Conservation (phyloP, 2,113 vertebrate species). For the Ctenodactylus gundi region DNA sequence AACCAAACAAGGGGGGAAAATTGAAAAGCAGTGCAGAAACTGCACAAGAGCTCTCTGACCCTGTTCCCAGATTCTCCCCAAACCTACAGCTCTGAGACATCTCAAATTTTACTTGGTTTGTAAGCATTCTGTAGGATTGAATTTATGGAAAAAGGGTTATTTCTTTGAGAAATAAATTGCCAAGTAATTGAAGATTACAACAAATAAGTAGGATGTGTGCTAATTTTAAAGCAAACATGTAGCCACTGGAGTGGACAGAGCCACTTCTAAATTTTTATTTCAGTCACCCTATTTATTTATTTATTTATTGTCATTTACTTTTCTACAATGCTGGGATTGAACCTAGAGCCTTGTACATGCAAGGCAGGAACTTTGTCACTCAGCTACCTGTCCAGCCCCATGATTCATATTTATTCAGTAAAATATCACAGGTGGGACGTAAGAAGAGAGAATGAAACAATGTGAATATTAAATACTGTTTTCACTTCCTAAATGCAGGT, state of each 20-base stretch:
- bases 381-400: not conserved
- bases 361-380: not conserved
- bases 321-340: not conserved
- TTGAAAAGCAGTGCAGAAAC: not conserved
- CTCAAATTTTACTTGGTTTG: not conserved
- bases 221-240: not conserved
- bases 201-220: not conserved
- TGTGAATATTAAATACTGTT: not conserved
- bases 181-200: not conserved
- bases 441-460: not conserved
- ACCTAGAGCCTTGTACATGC: not conserved
- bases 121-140: not conserved
- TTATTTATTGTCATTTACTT: not conserved
- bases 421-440: not conserved
- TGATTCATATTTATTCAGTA: not conserved
- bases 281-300: not conserved
- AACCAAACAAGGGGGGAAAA: slow-evolving; percentile 56
- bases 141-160: not conserved
- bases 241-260: not conserved
- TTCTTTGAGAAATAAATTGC: slow-evolving; percentile 24
- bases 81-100: not conserved
- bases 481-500: not conserved
- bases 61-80: not conserved
- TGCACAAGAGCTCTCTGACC: not conserved
- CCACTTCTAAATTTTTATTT: slow-evolving; percentile 3